Base-by-base conservation (phyloP, 2,113 vertebrate species). In the Cygnus atratus region DNA sequence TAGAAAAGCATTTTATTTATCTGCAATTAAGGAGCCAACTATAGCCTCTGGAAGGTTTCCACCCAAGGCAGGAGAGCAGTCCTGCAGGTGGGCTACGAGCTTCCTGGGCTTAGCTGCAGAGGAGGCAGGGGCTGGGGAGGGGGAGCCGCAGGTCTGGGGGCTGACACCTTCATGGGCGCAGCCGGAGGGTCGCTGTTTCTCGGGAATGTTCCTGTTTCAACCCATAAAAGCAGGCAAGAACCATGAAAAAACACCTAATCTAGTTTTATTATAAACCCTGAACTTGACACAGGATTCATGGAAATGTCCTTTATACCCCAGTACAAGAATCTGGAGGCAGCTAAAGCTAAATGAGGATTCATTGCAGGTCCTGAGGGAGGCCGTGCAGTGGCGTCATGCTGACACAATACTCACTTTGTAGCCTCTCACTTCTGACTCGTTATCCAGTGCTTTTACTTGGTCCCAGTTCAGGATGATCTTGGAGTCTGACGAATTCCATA, bases 401-500 rank as follows among this genome's bases (percentile, higher is more conserved):
- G 57, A 10, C 48, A 44, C 66, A 79, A 89, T 70, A 98, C 98
- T 98, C 98, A 99, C 99, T 98, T 99, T 99, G 97, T 99, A 99
- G 88, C 99, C 99, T 68, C 98, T 99, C 95, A 99, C 99, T 98
- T 99, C 99, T 0, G 99, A 99, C 97, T 99, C 99, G 28, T 99
- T 99, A 96, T 99, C 99, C 97, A 99, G 97, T 6, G 99, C 99
- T 94, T 99, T 99, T 96, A 99, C 99, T 93, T 99, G 99, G 97
- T 99, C 99, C 99, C 99, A 99, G 97, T 99, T 99, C 91, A 99
- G 94, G 90, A 99, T 98, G 83, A 99, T 99, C 98, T 99, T 99
- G 96, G 99, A 99, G 98, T 99, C 98, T 0, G 98, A 99, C 1
- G 99, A 98, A 92, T 99, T 99, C 99, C 99, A 99, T 95, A 99